These are phyloP conservation scores for Oxystoma pomonae DNA, from an alignment of 2,888 invertebrate species.

Conservation along the genomic window DNA sequence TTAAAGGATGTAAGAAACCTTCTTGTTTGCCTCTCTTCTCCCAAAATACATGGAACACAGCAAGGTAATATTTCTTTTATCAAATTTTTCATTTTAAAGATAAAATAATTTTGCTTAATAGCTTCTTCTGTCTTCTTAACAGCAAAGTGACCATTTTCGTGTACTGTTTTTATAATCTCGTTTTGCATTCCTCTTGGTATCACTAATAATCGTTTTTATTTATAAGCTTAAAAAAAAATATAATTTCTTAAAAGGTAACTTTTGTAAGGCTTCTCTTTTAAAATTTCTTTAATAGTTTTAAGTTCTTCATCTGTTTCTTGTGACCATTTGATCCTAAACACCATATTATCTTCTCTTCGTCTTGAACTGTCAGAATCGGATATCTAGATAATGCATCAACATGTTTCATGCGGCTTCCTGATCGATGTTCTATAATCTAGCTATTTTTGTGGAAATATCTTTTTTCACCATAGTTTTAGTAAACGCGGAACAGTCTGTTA, in stretches of 20 bases:
- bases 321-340: slow-evolving; percentile 11
- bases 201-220: slow-evolving; percentile 16
- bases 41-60: slow-evolving; percentile 32
- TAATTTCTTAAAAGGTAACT: slow-evolving; percentile 21
- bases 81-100: slow-evolving; percentile 25
- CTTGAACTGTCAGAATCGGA: slow-evolving; percentile 1
- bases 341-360: slow-evolving; percentile 13
- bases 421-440: slow-evolving; percentile 35
- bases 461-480: slow-evolving; percentile 33
- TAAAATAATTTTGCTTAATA: slow-evolving; percentile 24
- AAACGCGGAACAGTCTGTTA: slow-evolving; percentile 22
- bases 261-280: slow-evolving; percentile 19
- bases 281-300: slow-evolving; percentile 20
- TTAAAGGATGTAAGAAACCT: slow-evolving; percentile 31
- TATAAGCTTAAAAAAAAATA: slow-evolving; percentile 19
- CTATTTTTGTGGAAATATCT: slow-evolving; percentile 32
- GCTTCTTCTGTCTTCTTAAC: slow-evolving; percentile 24
- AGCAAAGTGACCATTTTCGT: slow-evolving; percentile 23
- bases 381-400: not conserved
- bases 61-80: slow-evolving; percentile 19
- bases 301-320: slow-evolving; percentile 23
- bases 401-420: slow-evolving; percentile 10
- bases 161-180: slow-evolving; percentile 23
- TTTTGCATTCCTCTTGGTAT: slow-evolving; percentile 22
- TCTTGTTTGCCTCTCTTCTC: slow-evolving; percentile 34